phyloP scores from a whole-genome alignment of 2,113 vertebrate species.

The Megaceryle maxima region DNA sequence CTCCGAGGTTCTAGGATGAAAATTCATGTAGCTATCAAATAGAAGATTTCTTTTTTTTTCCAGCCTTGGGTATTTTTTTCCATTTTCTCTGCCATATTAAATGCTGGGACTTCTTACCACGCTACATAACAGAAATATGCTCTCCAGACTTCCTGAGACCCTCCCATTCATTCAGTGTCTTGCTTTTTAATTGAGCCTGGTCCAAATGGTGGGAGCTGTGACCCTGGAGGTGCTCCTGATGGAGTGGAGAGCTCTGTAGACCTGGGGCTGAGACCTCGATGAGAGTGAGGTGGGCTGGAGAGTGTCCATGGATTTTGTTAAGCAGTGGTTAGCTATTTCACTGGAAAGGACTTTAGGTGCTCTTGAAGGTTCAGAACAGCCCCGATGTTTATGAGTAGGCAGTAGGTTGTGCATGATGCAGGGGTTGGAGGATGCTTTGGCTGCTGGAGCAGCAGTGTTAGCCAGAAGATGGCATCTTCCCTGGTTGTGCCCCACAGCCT shows the following conservation, averaged over 20 bases:
- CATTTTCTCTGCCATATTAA: background rate
- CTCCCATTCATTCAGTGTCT: background rate
- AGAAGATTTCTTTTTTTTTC: background rate
- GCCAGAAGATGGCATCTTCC: background rate
- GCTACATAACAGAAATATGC: background rate
- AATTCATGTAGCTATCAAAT: background rate
- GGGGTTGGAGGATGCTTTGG: background rate
- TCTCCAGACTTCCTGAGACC: background rate
- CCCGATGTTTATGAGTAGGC: background rate
- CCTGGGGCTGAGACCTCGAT: background rate
- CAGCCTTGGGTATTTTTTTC: background rate
- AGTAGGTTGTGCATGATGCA: fast-evolving
- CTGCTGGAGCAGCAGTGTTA: background rate
- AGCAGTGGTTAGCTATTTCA: background rate
- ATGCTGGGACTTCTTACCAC: background rate
- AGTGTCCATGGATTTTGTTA: background rate
- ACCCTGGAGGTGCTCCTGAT: background rate
- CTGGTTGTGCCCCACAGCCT: background rate
- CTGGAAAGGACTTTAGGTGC: background rate
- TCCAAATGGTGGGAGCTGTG: background rate
- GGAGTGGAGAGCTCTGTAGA: background rate
- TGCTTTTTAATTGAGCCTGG: background rate
- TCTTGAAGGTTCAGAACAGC: background rate
- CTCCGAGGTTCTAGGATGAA: background rate
- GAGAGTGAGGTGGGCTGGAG: background rate